Percentiles rank a stretch among this genome's conserved stretches.
phyloP scores from a whole-genome alignment of 2,888 invertebrate genomes.

The Leucophora obtusa region DNA sequence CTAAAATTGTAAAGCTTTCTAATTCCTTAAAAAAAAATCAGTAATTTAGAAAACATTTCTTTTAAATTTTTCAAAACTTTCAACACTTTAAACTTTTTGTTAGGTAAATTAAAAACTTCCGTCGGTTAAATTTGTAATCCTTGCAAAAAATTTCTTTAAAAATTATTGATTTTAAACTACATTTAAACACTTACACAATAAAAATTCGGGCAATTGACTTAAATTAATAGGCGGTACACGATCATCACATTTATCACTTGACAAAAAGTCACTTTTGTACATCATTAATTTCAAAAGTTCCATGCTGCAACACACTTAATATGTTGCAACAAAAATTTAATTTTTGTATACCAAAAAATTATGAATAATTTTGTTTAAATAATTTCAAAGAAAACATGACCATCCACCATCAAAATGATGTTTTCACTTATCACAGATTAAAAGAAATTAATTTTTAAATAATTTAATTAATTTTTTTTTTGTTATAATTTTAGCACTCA shows the following conservation, averaged over 20 bases:
- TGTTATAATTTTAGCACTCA: conserved; percentile 2
- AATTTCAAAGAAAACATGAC: not conserved
- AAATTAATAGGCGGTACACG: conserved; percentile 87
- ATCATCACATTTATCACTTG: conserved; percentile 80
- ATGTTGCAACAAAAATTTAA: conserved; percentile 49
- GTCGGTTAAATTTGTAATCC: no score
- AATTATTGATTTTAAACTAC: not conserved
- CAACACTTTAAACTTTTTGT: no score
- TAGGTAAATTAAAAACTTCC: no score
- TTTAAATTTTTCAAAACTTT: no score
- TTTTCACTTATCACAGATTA: conserved; percentile 26
- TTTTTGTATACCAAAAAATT: conserved; percentile 19
- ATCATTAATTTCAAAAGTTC: conserved; percentile 79
- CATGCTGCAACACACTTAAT: conserved; percentile 70
- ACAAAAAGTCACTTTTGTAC: conserved; percentile 79
- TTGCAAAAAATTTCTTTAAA: no score
- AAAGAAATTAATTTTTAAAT: conserved; percentile 10
- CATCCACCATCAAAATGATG: conserved; percentile 3
- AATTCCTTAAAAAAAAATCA: no score
- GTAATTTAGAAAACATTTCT: no score
- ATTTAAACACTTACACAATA: conserved; percentile 82
- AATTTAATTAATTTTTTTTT: conserved; percentile 10
- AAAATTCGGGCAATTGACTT: conserved; percentile 86
- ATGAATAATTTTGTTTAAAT: conserved; percentile 3
- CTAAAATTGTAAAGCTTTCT: no score